Base-by-base conservation (phyloP, 2,113 vertebrate genomes). In the Siniperca chuatsi region DNA sequence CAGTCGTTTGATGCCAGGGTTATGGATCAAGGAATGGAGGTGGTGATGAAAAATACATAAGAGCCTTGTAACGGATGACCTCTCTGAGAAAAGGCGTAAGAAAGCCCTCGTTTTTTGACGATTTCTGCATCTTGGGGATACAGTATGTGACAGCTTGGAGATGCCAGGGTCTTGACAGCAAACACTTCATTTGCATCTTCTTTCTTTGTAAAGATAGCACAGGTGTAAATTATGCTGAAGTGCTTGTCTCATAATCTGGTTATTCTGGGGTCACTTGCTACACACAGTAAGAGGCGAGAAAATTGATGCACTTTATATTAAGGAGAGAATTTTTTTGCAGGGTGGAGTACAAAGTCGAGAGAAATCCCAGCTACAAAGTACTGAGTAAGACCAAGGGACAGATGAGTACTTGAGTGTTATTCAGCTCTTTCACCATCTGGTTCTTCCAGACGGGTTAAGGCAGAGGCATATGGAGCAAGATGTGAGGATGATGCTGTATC, bases 1-100 rank as follows among this genome's bases (percentile, higher is more conserved):
- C 93, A 93, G 58, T 46, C 62, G 72, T 90, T 91, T 91, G 87
- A 93, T 87, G 92, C 79, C 58, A 0, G 64, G 73, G 88, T 85
- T 91, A 88, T 89, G 75, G 73, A 93, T 93, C 79, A 84, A 81
- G 83, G 82, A 84, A 85, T 83, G 73, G 73, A 55, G 79, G 73
- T 68, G 74, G 85, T 76, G 82, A 91, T 94, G 80, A 92, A 94
- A 95, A 88, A 95, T 94, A 90, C 83, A 94, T 90, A 81, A 81
- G 72, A 46, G 58, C 18, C 77, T 72, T 90, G 90, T 88, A 87
- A 79, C 67, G 40, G 82, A 75, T 92, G 85, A 92, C 83, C 84
- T 92, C 84, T 85, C 29, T 64, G 50, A 84, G 84, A 84, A 86
- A 90, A 75, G 88, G 78, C 79, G 16, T 0, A 23, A 70, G 42